Percentiles rank a stretch among this genome's conserved stretches.
These are phyloP conservation scores for Amphipoea oculea DNA, from an alignment of 2,888 invertebrate species.

Conservation along the genomic window DNA sequence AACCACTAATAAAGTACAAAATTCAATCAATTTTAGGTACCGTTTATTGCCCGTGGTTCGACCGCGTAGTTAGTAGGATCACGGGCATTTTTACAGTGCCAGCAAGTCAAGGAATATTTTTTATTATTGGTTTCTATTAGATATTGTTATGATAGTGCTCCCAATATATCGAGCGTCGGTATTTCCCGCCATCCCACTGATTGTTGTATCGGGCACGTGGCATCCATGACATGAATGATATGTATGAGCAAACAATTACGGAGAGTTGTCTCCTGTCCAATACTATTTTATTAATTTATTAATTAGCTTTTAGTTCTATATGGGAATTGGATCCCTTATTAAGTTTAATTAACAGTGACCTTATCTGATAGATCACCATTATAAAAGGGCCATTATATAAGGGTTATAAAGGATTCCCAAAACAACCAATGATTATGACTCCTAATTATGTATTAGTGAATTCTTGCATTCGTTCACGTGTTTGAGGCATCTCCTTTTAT, in stretches of 20 bases:
- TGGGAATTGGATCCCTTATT: neutral
- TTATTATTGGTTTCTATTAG: neutral
- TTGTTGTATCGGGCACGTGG: constrained; percentile 20
- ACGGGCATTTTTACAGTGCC: too few species aligned
- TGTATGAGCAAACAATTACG: constrained; percentile 26
- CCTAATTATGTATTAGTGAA: too few species aligned
- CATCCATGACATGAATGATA: constrained; percentile 5
- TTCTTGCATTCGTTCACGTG: neutral
- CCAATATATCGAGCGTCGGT: constrained; percentile 3
- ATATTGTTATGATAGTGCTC: neutral
- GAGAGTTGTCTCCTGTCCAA: constrained; percentile 7
- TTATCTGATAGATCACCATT: neutral
- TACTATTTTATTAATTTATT: neutral
- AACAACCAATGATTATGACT: too few species aligned
- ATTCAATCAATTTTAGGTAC: neutral
- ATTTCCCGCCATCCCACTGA: constrained; percentile 28
- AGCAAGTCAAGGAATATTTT: neutral
- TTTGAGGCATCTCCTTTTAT: neutral
- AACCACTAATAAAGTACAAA: neutral
- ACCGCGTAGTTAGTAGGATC: too few species aligned
- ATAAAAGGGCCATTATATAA: too few species aligned
- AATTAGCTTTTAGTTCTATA: neutral
- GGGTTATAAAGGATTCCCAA: too few species aligned
- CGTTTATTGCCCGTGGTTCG: too few species aligned
- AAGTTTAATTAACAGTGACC: neutral